A percentile compares a stretch with the other conserved stretches of the same genome.
Evolutionary conservation across 37 sponge, comb jelly and placozoan genomes (phyloP).

Genomic region (Aphrocallistes beatrix): DNA sequence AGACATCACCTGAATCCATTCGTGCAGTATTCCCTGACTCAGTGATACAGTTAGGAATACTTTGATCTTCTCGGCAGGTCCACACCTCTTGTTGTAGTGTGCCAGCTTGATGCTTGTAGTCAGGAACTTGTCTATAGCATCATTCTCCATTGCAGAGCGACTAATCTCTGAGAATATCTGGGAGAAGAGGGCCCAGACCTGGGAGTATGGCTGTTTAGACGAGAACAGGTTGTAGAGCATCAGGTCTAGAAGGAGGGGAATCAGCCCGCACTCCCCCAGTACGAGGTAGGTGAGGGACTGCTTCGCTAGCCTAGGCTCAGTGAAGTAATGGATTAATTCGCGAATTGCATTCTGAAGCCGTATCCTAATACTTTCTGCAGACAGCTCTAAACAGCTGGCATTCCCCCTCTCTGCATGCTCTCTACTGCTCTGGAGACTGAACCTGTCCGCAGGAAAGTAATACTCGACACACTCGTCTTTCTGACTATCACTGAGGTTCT

Average conservation of each 20-base stretch:
- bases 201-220: background rate
- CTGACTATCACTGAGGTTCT: background rate
- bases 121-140: background rate
- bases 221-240: background rate
- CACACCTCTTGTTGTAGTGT: background rate
- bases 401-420: background rate
- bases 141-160: background rate
- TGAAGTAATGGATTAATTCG: background rate
- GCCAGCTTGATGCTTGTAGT: background rate
- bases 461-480: constrained; percentile 11
- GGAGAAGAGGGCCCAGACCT: background rate
- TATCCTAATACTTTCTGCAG: background rate
- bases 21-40: background rate
- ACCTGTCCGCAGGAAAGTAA: background rate
- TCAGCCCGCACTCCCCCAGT: background rate
- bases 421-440: background rate
- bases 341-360: background rate
- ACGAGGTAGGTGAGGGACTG: background rate
- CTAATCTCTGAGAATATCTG: background rate
- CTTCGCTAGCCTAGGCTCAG: background rate
- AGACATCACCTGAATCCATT: background rate
- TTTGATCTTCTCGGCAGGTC: background rate
- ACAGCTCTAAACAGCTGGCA: background rate
- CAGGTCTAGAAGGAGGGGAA: background rate
- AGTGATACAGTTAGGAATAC: background rate